phyloP scores from a whole-genome alignment of 2,797 vertebrate genomes.

The Staurois parvus region DNA sequence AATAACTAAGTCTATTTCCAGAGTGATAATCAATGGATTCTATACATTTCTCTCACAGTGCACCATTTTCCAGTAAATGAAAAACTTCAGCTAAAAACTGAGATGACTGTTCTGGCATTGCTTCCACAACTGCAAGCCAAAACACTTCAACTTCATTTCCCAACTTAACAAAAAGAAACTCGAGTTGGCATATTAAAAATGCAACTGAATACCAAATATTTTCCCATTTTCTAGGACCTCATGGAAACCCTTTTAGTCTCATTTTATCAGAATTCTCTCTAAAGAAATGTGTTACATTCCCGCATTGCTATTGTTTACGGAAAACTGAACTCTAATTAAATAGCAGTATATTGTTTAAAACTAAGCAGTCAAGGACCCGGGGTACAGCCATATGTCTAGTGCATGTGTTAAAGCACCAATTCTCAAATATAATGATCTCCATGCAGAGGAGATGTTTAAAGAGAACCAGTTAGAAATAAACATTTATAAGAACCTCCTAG shows the following conservation, averaged over 20 bases:
- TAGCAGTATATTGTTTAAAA: background rate
- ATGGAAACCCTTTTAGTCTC: background rate
- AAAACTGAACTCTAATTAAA: background rate
- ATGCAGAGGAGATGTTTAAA: no score
- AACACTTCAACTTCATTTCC: slow-evolving; percentile 54
- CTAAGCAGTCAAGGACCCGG: no score
- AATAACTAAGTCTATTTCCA: slow-evolving; percentile 50
- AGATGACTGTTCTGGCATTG: slow-evolving; percentile 52
- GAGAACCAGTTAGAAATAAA: no score
- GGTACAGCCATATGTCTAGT: no score
- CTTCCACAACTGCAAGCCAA: slow-evolving; percentile 42
- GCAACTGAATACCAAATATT: slow-evolving; percentile 50
- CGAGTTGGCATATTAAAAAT: slow-evolving; percentile 56
- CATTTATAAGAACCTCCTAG: no score
- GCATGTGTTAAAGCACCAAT: no score
- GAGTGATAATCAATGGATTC: slow-evolving; percentile 49
- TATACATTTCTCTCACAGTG: slow-evolving; percentile 44
- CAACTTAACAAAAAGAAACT: slow-evolving; percentile 43
- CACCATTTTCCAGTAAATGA: slow-evolving; percentile 55
- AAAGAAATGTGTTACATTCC: background rate
- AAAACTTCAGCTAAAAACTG: slow-evolving; percentile 33
- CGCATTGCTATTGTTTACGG: background rate
- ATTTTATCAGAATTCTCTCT: background rate
- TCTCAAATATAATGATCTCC: no score
- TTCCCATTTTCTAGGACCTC: slow-evolving; percentile 31